Evolutionary conservation across 2,113 vertebrate genomes (phyloP), one percentile per base, ranked within the genome.

Genomic region (Tyto alba): DNA sequence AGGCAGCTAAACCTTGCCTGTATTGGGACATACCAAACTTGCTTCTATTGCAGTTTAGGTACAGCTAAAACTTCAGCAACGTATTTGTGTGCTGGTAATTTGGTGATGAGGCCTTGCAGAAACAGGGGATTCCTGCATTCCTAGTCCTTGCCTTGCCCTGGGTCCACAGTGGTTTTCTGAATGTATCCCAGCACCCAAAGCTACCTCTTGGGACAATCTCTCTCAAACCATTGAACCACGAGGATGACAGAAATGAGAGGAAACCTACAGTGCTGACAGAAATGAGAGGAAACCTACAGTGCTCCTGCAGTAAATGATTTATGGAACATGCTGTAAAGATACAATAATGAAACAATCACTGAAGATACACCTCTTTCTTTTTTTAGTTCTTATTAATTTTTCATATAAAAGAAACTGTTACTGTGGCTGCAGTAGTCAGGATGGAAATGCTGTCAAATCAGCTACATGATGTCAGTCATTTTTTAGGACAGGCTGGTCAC

Each of bases 381-480:
- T 45, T 67, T 53, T 10, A 21, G 16, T 36, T 81, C n/a, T 23
- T 67, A 6, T 75, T 73, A 0, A 7, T 34, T 71, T 80, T 73
- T 76, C 13, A 16, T n/a, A 2, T 53, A 22, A 45, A 87, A 69
- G 2, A 56, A 59, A 8, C 16, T 45, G 3, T 47, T 66, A 22
- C 11, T 45, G 30, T 59, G 27, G 5, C 57, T 78, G 57, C 29
- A 57, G 68, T 63, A 67, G 40, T 74, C 25, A 64, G 62, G 43
- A 30, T 48, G 27, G 12, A 79, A 59, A 50, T 38, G 11, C 17
- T 80, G 27, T 72, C 17, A 53, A 57, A 62, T 89, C 25, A 64
- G 7, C 13, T 72, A 2, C 2, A 8, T 47, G 30, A 22, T 0
- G 0, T 27, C n/a, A 52, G 22, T 76, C 2, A 7, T 23, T 56